Base-by-base conservation (phyloP, 2,888 invertebrate genomes). In the Tenthredo livida region DNA sequence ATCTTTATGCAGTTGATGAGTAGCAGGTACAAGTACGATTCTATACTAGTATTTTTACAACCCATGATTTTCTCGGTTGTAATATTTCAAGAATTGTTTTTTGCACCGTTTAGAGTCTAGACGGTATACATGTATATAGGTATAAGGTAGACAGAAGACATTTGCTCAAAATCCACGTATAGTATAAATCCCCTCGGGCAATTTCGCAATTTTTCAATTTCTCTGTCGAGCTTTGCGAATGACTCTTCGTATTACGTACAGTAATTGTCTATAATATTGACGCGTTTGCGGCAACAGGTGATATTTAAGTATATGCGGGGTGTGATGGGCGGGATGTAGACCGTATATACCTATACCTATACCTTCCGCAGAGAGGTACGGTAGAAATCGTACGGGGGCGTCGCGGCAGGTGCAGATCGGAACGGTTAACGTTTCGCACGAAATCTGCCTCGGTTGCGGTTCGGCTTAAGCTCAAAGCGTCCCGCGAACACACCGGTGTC, bases 361-460 rank as follows among this genome's bases (percentile, higher is more conserved):
- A 47, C 12, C 47, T 47, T 15, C 12, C 21, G 21, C 25, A 61
- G 25, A 61, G 9, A 21, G 21, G 12, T 25, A 61, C 61, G 21
- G 40, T 73, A 73, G 47, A 47, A 43, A 73, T 73, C 72, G 72
- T 73, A 40, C 40, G 72, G 72, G 72, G 72, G 72, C 72, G 72
- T 43, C 29, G 40, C 72, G 72, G 80, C 80, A 80, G 80, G 61
- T 80, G 80, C 61, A 40, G 80, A 80, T 80, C 80, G 80, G 58
- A 21, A 61, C 61, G 80, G 80, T 80, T 80, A 80, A 80, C 61
- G 80, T 80, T 80, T 61, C n/a, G 58, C 80, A 80, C 80, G 61
- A 61, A 80, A 80, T 80, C 67, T 80, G 80, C 58, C 58, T 61
- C 80, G 80, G 80, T 78, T 58, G 78, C 78, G 80, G 80, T 40